Percentiles rank a stretch among this genome's conserved stretches.
phyloP scores from a whole-genome alignment of 2,888 invertebrate genomes.

The Ernsta delagoae region DNA sequence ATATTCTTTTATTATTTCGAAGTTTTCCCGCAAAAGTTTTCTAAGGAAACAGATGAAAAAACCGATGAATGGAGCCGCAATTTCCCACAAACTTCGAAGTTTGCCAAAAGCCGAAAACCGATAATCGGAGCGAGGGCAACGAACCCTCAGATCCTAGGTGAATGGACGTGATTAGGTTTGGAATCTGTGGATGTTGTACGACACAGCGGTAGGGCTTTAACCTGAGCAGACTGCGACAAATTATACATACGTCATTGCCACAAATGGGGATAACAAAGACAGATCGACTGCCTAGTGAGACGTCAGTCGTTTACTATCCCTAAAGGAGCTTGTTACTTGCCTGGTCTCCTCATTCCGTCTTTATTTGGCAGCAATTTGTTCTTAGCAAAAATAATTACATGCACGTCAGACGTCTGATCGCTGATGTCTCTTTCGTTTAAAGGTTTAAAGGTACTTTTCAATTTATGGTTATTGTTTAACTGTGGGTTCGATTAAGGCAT shows the following conservation, averaged over 20 bases:
- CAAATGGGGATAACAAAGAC: constrained; percentile 8
- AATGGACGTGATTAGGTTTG: constrained; percentile 25
- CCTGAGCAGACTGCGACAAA: constrained; percentile 42
- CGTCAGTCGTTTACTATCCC: neutral
- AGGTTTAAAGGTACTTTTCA: constrained; percentile 13
- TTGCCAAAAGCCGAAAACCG: constrained; percentile 21
- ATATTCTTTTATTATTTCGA: constrained; percentile 7
- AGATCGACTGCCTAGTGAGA: neutral
- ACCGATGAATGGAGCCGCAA: constrained; percentile 14
- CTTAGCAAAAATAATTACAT: constrained; percentile 22
- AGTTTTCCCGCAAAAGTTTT: neutral
- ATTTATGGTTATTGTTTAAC: constrained; percentile 28
- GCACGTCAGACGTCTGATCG: constrained; percentile 18
- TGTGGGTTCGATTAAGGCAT: constrained; percentile 29
- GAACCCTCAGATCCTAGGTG: constrained; percentile 24
- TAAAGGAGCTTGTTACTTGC: constrained; percentile 6
- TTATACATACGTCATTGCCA: constrained; percentile 7
- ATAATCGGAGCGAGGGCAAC: constrained; percentile 24
- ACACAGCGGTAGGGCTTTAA: constrained; percentile 52
- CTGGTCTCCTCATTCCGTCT: constrained; percentile 6
- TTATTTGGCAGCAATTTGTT: constrained; percentile 12
- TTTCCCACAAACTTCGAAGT: constrained; percentile 9
- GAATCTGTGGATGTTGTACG: constrained; percentile 38
- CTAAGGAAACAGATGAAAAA: constrained; percentile 7
- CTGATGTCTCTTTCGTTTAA: constrained; percentile 21